These are phyloP conservation scores for Heliconius hortense DNA, from an alignment of 2,888 invertebrate species.

Conservation along the genomic window DNA sequence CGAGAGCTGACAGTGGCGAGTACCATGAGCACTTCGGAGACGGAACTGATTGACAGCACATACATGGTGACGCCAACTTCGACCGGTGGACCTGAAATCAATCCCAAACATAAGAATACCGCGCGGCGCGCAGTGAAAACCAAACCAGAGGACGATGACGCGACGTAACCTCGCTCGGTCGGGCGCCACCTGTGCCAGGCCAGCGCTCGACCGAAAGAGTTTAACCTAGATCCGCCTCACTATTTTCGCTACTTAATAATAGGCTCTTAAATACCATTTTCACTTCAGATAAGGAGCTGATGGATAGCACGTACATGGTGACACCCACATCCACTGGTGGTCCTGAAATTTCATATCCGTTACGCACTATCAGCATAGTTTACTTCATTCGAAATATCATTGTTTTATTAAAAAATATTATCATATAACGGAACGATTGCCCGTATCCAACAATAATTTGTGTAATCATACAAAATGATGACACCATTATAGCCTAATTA, in stretches of 20 bases:
- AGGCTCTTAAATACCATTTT: slow-evolving; percentile 86
- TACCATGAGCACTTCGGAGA: slow-evolving; percentile 99
- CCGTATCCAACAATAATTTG: not conserved
- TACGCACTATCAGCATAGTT: slow-evolving; percentile 49
- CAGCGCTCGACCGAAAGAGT: slow-evolving; percentile 57
- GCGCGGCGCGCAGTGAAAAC: slow-evolving; percentile 62
- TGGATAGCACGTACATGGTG: slow-evolving; percentile 91
- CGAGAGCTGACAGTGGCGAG: slow-evolving; percentile 89
- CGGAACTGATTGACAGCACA: slow-evolving; percentile 98
- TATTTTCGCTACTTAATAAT: slow-evolving; percentile 61
- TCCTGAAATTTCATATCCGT: slow-evolving; percentile 82
- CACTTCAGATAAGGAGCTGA: slow-evolving; percentile 91
- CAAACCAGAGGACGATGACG: slow-evolving; percentile 62
- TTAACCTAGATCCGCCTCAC: slow-evolving; percentile 54
- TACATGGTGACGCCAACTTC: slow-evolving; percentile 99
- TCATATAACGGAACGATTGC: no score
- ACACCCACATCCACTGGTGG: slow-evolving; percentile 90
- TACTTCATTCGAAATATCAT: slow-evolving; percentile 14
- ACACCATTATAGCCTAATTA: not conserved
- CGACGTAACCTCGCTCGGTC: slow-evolving; percentile 89
- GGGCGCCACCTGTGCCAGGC: slow-evolving; percentile 51
- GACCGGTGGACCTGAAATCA: slow-evolving; percentile 96
- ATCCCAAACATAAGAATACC: slow-evolving; percentile 77
- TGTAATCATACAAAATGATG: not conserved
- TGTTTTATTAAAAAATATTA: not conserved